Percentiles rank a stretch among this genome's conserved stretches.
Evolutionary conservation across 2,888 invertebrate genomes (phyloP).

Genomic region (Drosophila austrosaltans): DNA sequence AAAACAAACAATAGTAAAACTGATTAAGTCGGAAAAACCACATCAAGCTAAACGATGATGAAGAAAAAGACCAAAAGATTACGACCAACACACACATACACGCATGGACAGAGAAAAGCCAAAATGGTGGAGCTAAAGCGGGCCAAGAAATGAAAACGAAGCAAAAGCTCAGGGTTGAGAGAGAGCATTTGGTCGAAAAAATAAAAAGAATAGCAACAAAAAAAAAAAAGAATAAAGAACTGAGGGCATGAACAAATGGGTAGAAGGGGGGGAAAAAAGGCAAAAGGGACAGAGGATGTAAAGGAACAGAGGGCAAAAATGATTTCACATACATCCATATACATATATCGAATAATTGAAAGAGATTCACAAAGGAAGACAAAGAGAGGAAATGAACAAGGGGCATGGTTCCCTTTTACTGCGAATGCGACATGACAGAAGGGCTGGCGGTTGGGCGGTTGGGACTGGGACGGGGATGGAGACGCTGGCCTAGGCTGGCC

Average conservation of each 20-base stretch:
- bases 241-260: background rate
- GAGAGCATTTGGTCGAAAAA: slow-evolving; percentile 24
- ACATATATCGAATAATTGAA: slow-evolving; percentile 75
- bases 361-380: slow-evolving; percentile 60
- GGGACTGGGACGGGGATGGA: background rate
- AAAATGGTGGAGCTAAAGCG: slow-evolving; percentile 24
- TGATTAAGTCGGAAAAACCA: slow-evolving; percentile 79
- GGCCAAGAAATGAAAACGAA: slow-evolving; percentile 63
- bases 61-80: slow-evolving; percentile 76
- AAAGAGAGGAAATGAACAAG: background rate
- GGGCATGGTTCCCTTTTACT: background rate
- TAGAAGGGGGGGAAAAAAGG: background rate
- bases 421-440: background rate
- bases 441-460: background rate
- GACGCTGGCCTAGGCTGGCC: background rate
- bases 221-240: slow-evolving; percentile 17
- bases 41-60: slow-evolving; percentile 77
- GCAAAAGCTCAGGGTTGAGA: slow-evolving; percentile 53
- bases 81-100: slow-evolving; percentile 53
- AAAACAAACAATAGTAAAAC: slow-evolving; percentile 79
- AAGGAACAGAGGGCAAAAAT: slow-evolving; percentile 30
- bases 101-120: slow-evolving; percentile 12
- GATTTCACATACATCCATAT: slow-evolving; percentile 43
- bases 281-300: background rate
- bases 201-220: slow-evolving; percentile 39